Percentiles rank a stretch among this genome's conserved stretches.
Evolutionary conservation across 2,113 vertebrate species (phyloP).

Genomic region (Hymenochirus boettgeri): DNA sequence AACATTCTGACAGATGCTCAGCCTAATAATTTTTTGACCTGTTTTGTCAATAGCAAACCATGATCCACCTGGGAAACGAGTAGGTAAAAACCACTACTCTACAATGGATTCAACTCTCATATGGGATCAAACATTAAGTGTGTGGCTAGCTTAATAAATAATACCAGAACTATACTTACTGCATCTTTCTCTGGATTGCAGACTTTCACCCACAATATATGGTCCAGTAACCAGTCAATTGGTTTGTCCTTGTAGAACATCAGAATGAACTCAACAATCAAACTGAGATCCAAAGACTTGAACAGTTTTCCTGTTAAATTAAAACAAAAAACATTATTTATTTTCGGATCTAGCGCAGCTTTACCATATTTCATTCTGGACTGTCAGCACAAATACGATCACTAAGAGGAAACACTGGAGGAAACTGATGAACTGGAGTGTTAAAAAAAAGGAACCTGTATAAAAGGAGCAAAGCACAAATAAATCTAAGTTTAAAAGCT

Average conservation of each 20-base stretch:
- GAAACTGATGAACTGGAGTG: neutral
- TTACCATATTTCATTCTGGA: neutral
- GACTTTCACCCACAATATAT: slow-evolving; percentile 98
- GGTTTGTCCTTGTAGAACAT: slow-evolving; percentile 99
- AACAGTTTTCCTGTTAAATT: slow-evolving; percentile 88
- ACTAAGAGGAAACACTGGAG: neutral
- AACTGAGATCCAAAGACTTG: slow-evolving; percentile 90
- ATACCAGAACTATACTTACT: slow-evolving; percentile 75
- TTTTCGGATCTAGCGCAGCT: too few relatives aligned
- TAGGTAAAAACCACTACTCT: too few relatives aligned
- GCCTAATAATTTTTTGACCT: too few relatives aligned
- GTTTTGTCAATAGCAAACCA: too few relatives aligned
- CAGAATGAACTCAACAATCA: slow-evolving; percentile 96
- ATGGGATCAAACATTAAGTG: too few relatives aligned
- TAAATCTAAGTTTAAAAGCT: neutral
- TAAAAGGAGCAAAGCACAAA: neutral
- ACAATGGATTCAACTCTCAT: too few relatives aligned
- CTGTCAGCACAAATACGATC: neutral
- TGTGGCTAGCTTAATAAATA: too few relatives aligned
- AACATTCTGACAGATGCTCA: too few relatives aligned
- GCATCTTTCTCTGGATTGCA: slow-evolving; percentile 98
- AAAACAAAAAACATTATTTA: slow-evolving; percentile 11
- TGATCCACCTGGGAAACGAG: too few relatives aligned
- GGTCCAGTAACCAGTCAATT: slow-evolving; percentile 97
- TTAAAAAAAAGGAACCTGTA: slow-evolving; percentile 18